Percentiles rank a stretch among this genome's conserved stretches.
Evolutionary conservation across 2,113 vertebrate species (phyloP).

Genomic region (Heptranchias perlo): DNA sequence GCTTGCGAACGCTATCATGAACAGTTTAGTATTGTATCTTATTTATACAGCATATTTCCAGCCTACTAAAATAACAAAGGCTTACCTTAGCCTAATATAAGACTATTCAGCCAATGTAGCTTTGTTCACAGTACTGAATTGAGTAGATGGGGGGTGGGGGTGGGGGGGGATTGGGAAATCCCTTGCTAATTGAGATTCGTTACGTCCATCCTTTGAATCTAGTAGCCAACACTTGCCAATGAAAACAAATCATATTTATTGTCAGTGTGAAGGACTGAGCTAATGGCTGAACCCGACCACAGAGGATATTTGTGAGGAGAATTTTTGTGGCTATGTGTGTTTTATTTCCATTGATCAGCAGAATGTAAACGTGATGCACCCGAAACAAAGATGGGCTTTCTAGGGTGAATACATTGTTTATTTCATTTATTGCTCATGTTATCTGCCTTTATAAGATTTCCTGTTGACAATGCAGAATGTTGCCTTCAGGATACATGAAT

Average conservation of each 20-base stretch:
- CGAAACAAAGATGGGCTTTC: background rate
- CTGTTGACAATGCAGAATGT: background rate
- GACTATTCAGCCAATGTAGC: background rate
- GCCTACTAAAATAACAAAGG: background rate
- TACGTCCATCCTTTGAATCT: constrained; percentile 21
- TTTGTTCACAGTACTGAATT: background rate
- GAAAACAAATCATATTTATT: constrained; percentile 41
- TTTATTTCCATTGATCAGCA: background rate
- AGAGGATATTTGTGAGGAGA: background rate
- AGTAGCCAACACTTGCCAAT: constrained; percentile 26
- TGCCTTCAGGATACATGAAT: background rate
- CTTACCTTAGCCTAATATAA: background rate
- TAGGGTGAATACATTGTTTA: background rate
- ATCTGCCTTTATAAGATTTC: no score
- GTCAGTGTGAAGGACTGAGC: background rate
- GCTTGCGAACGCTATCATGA: background rate
- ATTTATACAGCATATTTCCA: background rate
- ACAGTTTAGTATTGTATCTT: background rate
- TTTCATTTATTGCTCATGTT: background rate
- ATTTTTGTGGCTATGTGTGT: background rate
- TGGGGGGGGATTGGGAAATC: constrained; percentile 9
- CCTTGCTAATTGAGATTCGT: constrained; percentile 39
- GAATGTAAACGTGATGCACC: background rate
- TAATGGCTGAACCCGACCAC: background rate
- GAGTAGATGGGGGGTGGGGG: background rate